Evolutionary conservation across 2,888 invertebrate genomes (phyloP).

Genomic region (Rhogogaster chlorosoma): DNA sequence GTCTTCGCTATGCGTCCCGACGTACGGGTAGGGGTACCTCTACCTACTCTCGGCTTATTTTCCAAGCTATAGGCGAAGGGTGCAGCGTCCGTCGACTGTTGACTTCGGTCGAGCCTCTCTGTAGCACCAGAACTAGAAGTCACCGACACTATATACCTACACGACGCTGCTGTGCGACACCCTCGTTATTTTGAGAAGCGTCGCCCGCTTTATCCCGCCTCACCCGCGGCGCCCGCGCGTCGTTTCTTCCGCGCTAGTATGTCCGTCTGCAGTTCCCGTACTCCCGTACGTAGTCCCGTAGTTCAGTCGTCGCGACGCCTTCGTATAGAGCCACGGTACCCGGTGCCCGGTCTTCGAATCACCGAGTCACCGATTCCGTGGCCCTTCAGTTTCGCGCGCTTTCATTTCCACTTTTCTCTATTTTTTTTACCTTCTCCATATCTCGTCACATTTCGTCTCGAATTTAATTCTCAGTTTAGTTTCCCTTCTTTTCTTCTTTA

Average conservation of each 20-base stretch:
- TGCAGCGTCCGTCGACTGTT: conserved; percentile 1
- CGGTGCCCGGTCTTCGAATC: conserved; percentile 16
- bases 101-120: not conserved
- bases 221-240: conserved; percentile 58
- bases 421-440: not conserved
- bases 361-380: conserved; percentile 2
- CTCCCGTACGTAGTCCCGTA: conserved; percentile 41
- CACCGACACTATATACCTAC: conserved; percentile 36
- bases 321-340: conserved; percentile 40
- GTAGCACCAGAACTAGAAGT: not conserved
- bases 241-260: conserved; percentile 52
- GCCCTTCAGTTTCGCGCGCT: not conserved
- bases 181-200: conserved; percentile 66
- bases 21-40: not conserved
- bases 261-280: conserved; percentile 27
- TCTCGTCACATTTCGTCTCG: not conserved
- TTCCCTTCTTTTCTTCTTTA: not conserved
- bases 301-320: conserved; percentile 55
- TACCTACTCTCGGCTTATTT: not conserved
- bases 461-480: not conserved
- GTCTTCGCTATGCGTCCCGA: conserved; percentile 28
- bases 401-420: not conserved
- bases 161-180: conserved; percentile 57
- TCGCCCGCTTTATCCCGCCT: conserved; percentile 52
- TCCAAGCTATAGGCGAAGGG: conserved; percentile 8